These are phyloP conservation scores for Scalopus aquaticus DNA, from an alignment of 2,113 vertebrate species.

Conservation along the genomic window DNA sequence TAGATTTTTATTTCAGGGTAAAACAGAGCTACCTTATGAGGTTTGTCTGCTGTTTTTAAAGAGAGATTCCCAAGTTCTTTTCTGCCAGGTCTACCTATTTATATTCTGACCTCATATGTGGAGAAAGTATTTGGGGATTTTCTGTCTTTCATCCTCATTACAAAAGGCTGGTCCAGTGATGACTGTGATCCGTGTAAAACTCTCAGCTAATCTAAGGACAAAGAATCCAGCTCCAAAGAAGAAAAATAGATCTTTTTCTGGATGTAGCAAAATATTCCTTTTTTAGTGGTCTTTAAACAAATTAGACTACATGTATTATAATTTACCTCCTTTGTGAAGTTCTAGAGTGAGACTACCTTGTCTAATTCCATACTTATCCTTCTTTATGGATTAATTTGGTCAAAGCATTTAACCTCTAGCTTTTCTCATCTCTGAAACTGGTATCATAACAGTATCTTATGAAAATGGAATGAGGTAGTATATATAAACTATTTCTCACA, in stretches of 20 bases:
- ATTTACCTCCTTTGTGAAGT: not conserved
- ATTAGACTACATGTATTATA: not conserved
- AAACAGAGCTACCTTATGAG: not conserved
- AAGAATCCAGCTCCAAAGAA: not conserved
- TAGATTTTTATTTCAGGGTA: conserved; percentile 12
- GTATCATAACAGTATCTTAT: not conserved
- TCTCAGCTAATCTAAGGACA: conserved; percentile 4
- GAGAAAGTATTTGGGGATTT: conserved; percentile 49
- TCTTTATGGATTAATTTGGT: not conserved
- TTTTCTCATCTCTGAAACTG: not conserved
- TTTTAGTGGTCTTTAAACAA: conserved; percentile 9
- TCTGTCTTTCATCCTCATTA: conserved; percentile 41
- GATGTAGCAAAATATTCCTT: not conserved
- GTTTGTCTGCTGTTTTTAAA: conserved; percentile 21
- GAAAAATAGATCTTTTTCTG: not conserved
- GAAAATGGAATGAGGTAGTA: not conserved
- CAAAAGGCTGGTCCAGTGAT: conserved; percentile 25
- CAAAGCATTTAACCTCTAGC: not conserved
- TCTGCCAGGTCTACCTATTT: not conserved
- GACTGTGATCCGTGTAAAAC: not conserved
- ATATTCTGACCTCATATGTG: conserved; percentile 49
- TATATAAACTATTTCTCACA: not conserved
- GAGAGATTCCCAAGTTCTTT: not conserved
- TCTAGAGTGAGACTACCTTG: not conserved
- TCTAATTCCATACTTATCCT: not conserved